These are phyloP conservation scores for Heliconius eleuchia DNA, from an alignment of 1,140 invertebrate genomes.

Conservation along the genomic window DNA sequence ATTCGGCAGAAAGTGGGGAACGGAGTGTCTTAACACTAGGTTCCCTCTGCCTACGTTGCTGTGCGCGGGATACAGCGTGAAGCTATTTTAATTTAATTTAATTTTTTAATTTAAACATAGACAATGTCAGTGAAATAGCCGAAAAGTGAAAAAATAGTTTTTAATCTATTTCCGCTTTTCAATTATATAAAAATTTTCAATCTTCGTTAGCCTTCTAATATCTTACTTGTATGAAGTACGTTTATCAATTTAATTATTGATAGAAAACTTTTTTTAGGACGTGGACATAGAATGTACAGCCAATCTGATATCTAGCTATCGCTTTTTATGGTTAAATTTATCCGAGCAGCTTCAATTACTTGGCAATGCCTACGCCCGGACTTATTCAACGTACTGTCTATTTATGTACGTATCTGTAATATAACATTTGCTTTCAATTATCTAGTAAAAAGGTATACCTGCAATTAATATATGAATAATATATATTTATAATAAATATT, in stretches of 20 bases:
- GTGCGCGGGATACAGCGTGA: too few relatives aligned
- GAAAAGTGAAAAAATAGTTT: background rate
- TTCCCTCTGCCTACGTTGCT: too few relatives aligned
- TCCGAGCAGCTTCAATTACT: conserved; percentile 83
- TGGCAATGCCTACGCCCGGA: conserved; percentile 84
- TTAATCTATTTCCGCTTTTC: too few relatives aligned
- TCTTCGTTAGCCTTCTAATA: background rate
- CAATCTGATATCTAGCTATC: conserved; percentile 82
- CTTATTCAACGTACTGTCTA: conserved; percentile 83
- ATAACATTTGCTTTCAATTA: too few relatives aligned
- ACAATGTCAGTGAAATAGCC: background rate
- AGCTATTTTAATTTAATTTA: too few relatives aligned
- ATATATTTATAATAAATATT: too few relatives aligned
- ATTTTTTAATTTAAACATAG: background rate
- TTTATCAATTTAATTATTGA: background rate
- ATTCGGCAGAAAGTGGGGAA: too few relatives aligned
- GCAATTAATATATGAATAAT: too few relatives aligned
- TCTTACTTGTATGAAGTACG: background rate
- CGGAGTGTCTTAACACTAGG: too few relatives aligned
- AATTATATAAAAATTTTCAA: too few relatives aligned
- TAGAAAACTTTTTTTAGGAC: conserved; percentile 64
- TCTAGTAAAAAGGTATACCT: too few relatives aligned
- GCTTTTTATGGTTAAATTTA: conserved; percentile 83
- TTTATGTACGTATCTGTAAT: conserved; percentile 78
- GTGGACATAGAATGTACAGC: conserved; percentile 78